Evolutionary conservation across 2,113 vertebrate genomes (phyloP), one percentile per base, ranked within the genome.

Genomic region (Clarias batrachus): DNA sequence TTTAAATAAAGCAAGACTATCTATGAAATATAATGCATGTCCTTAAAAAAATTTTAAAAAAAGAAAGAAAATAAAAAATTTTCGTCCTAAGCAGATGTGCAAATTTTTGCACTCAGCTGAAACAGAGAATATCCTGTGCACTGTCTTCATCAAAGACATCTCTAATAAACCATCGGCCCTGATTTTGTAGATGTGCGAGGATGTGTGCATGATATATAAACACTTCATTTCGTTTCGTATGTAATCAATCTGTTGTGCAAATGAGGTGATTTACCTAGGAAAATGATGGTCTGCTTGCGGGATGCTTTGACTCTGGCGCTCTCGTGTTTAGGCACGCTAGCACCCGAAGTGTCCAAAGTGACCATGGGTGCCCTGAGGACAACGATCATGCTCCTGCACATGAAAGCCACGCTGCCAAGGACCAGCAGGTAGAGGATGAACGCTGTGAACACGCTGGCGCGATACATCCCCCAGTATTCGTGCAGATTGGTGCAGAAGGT

Each of bases 401-500:
- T 98, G 92, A 98, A 94, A 81, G 93, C 92, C 76, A 99, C 98
- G 0, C 92, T 90, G 0, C 89, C 87, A 91, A 99, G 88, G 48
- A 97, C 96, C 4, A 97, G 14, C 33, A 98, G 68, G 89, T 99
- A 99, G 68, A 99, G 73, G 0, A 92, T n/a, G 13, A 98, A 99
- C 1, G 97, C 96, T 0, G 92, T 73, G 23, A 97, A 98, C 92
- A 97, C 89, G 91, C 97, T 98, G 90, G 91, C 91, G 74, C 96
- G 94, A 86, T 97, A 99, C 80, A 97, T 93, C 0, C 88, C 4
- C 97, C 97, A 98, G 91, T 81, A 94, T 90, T 94, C 94, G 84
- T 94, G 95, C 81, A 99, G 95, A 78, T 17, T 98, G 83, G 98
- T 99, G 81, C 98, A 99, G 93, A 98, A 96, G 23, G 96, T 98